phyloP scores from a whole-genome alignment of 2,797 vertebrate species.

The Zalophus californianus region DNA sequence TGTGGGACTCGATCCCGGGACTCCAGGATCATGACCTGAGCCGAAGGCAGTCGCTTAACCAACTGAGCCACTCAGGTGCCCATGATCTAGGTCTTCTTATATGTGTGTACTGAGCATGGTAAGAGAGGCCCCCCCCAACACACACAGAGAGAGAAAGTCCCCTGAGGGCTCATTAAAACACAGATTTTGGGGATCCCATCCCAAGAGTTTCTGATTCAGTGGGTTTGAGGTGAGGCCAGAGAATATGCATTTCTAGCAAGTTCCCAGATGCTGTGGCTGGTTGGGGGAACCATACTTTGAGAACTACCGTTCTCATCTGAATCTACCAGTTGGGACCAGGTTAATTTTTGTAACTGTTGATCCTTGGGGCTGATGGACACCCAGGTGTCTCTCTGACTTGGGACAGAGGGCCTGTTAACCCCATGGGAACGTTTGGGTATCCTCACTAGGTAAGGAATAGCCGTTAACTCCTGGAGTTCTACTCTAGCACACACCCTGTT shows the following conservation, averaged over 20 bases:
- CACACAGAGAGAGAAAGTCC: background rate
- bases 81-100: background rate
- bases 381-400: background rate
- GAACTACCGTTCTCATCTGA: background rate
- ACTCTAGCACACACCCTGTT: conserved; percentile 52
- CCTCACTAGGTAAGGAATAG: background rate
- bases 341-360: conserved; percentile 42
- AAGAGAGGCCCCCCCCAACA: background rate
- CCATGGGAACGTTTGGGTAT: background rate
- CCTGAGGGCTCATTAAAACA: conserved; percentile 12
- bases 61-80: too few species aligned
- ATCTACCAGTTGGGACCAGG: background rate
- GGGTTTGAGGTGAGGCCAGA: conserved; percentile 34
- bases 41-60: too few species aligned
- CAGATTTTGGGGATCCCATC: background rate
- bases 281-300: conserved; percentile 20
- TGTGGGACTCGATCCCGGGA: too few species aligned
- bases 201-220: conserved; percentile 47
- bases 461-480: conserved; percentile 49
- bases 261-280: background rate
- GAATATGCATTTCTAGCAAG: background rate
- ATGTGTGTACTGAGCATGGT: background rate
- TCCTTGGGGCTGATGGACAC: background rate
- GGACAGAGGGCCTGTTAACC: background rate
- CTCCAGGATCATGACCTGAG: too few species aligned